Base-by-base conservation (phyloP, 2,888 invertebrate genomes). In the Beris morrisii region DNA sequence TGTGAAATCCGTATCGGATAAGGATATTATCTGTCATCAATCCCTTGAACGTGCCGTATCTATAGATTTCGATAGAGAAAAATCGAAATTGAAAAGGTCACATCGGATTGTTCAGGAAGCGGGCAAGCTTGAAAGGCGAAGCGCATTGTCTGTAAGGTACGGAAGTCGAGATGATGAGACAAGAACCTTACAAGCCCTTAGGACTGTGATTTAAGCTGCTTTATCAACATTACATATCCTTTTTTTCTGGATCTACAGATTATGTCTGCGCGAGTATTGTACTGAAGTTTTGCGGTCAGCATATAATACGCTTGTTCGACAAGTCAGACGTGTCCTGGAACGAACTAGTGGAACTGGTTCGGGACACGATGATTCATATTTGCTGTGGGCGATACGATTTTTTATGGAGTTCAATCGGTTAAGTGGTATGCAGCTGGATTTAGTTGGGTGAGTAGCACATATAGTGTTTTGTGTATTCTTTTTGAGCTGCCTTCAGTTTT, bases 391-490 rank as follows among this genome's bases (percentile, higher is more conserved):
- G 6, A 84, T 97, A 73, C 88, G 91, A 75, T 97, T 97, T 83
- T 97, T 97, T 81, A 96, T 97, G 95, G 94, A 95, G 81, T 97
- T 97, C 81, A 97, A 96, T 84, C 87, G 97, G 71, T 85, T 88
- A 74, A 89, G 92, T 79, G 88, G 91, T 75, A 92, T 93, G 77
- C 87, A 92, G 82, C 88, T 96, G 71, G 92, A 94, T 79, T 84
- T 93, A 73, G 91, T 97, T 72, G 93, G 94, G 93, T 93, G 82
- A 82, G 78, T 69, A 66, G 13, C 15, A 9, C 12, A 43, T 50
- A 52, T 52, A 11, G 31, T 48, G 13, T 59, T 48, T 63, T 65
- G 45, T 32, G 13, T 38, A 32, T 56, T 46, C 4, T 48, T 38
- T 38, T 1, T 1, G 4, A 38, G 1, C 4, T 38, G 38, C 5